Evolutionary conservation across 2,888 invertebrate species (phyloP), one percentile per base, ranked within the genome.

Genomic region (Euphydryas editha): DNA sequence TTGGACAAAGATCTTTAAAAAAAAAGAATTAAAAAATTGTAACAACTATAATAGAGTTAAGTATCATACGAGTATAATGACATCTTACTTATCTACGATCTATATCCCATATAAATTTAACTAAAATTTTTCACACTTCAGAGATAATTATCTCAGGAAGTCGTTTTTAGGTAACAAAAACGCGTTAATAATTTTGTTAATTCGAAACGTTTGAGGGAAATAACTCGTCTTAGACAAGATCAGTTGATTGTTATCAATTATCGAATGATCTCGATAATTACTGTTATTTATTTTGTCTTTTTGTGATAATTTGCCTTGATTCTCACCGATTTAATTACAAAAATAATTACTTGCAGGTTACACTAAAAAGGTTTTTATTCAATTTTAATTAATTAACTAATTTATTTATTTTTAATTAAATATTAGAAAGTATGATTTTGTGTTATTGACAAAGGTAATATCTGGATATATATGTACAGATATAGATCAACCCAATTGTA

Each of bases 151-250:
- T 3, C 15, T n/a, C 2, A 44, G 42, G 42, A 44, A 44, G 42
- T n/a, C 15, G n/a, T 44, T 44, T n/a, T 39, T 3, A 39, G 1
- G 42, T n/a, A n/a, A 44, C 42, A 44, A 44, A 44, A 44, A 44
- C 6, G 6, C n/a, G 42, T 44, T 44, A 44, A 44, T 44, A 15
- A n/a, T 4, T n/a, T 44, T 44, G 42, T 44, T 44, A 44, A 44
- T n/a, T 44, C 5, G n/a, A n/a, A 44, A 44, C n/a, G n/a, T 15
- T 15, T 44, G 4, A 21, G 15, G 15, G 49, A 21, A 49, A n/a
- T n/a, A 47, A 47, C 18, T 47, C 21, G 21, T 49, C 49, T 49
- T 49, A 21, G 21, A 49, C 18, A n/a, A n/a, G 42, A 6, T 44
- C 6, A 44, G 5, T 44, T 44, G 42, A 44, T 44, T 44, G 42